phyloP scores from a whole-genome alignment of 2,888 invertebrate genomes.

The Luffia ferchaultella region DNA sequence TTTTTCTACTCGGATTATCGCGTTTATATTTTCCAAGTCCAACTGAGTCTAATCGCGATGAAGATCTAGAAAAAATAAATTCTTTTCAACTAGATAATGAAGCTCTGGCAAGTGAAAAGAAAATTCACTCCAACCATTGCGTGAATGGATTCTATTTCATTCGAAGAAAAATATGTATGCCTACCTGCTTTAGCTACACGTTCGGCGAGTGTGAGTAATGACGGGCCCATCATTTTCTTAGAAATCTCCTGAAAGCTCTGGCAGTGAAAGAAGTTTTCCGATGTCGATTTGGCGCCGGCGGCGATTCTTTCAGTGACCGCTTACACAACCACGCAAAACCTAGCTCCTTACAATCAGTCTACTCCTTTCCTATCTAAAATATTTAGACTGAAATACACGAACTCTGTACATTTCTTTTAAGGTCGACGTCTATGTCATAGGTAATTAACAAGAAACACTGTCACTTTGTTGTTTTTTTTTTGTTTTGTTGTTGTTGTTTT shows the following conservation, averaged over 20 bases:
- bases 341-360: constrained; percentile 49
- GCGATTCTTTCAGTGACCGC: constrained; percentile 40
- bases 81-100: too few relatives aligned
- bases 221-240: background rate
- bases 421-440: too few relatives aligned
- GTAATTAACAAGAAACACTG: background rate
- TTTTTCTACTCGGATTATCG: too few relatives aligned
- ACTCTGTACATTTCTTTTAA: background rate
- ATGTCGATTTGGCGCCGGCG: background rate
- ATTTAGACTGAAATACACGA: background rate
- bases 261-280: background rate
- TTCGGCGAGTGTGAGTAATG: background rate
- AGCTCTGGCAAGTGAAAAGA: too few relatives aligned
- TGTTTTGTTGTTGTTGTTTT: background rate
- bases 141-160: too few relatives aligned
- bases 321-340: constrained; percentile 65
- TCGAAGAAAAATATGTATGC: too few relatives aligned
- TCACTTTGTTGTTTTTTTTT: background rate
- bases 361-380: background rate
- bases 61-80: too few relatives aligned
- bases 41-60: too few relatives aligned
- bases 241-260: background rate
- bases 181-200: too few relatives aligned
- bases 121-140: too few relatives aligned
- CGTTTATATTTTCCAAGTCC: too few relatives aligned